A percentile compares a stretch with the other conserved stretches of the same genome.
These are phyloP conservation scores for Acrobasis consociella DNA, from an alignment of 2,888 invertebrate genomes.

Conservation along the genomic window DNA sequence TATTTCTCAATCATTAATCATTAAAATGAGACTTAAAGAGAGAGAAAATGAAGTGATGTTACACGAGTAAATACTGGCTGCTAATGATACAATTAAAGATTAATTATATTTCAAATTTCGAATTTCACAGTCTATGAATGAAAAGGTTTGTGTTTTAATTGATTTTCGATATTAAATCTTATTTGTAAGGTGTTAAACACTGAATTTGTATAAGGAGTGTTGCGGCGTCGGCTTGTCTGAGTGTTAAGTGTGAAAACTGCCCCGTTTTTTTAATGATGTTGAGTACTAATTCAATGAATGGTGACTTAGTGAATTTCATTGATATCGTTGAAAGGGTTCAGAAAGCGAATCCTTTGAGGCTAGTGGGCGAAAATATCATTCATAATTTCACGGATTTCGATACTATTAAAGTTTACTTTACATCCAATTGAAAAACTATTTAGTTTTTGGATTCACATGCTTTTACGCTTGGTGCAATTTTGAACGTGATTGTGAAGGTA, in stretches of 20 bases:
- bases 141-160: slow-evolving; percentile 42
- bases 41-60: slow-evolving; percentile 78
- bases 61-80: slow-evolving; percentile 69
- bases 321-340: slow-evolving; percentile 44
- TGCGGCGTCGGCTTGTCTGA: slow-evolving; percentile 60
- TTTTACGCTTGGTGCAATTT: neutral
- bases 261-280: slow-evolving; percentile 37
- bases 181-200: neutral
- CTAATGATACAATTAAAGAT: slow-evolving; percentile 80
- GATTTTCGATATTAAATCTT: neutral
- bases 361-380: slow-evolving; percentile 43
- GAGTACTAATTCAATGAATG: slow-evolving; percentile 43
- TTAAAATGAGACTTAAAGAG: slow-evolving; percentile 80
- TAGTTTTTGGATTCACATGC: slow-evolving; percentile 2
- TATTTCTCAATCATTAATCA: slow-evolving; percentile 69
- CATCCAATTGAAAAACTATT: slow-evolving; percentile 39
- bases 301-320: slow-evolving; percentile 52
- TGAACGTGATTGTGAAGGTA: neutral
- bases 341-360: slow-evolving; percentile 30
- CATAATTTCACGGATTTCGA: slow-evolving; percentile 57
- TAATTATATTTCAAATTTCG: slow-evolving; percentile 68
- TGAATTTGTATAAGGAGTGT: neutral
- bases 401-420: slow-evolving; percentile 52
- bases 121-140: slow-evolving; percentile 62
- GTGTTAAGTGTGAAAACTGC: slow-evolving; percentile 41